These are phyloP conservation scores for Palythoa grandiflora DNA, from an alignment of 92 coral and sea anemone genomes.

Conservation along the genomic window DNA sequence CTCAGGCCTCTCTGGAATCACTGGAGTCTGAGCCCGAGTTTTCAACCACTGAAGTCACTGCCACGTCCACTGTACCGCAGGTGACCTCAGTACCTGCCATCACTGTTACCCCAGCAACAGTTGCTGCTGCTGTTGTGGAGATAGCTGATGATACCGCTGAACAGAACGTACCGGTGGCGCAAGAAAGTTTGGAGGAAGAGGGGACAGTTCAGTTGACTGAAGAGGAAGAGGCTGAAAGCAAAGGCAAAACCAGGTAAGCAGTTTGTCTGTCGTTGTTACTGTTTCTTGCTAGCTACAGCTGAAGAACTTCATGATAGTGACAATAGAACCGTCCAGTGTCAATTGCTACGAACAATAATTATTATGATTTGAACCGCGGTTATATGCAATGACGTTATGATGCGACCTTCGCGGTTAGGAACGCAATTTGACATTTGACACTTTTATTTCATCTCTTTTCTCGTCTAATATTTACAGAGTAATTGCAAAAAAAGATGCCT, in stretches of 20 bases:
- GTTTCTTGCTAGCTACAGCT: neutral
- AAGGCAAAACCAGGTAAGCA: constrained; percentile 24
- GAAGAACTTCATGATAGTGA: neutral
- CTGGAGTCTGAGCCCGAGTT: constrained; percentile 83
- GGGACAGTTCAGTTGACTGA: constrained; percentile 57
- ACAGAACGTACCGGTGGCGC: constrained; percentile 97
- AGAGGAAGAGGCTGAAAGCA: constrained; percentile 62
- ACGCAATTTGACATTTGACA: no score
- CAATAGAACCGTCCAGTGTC: no score
- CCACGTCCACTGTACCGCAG: constrained; percentile 46
- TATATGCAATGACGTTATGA: no score
- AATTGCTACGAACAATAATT: no score
- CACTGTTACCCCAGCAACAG: constrained; percentile 76
- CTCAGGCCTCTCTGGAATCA: constrained; percentile 84
- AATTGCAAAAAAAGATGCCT: no score
- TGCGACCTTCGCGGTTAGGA: no score
- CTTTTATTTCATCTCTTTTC: no score
- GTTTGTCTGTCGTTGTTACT: neutral
- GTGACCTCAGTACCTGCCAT: constrained; percentile 77
- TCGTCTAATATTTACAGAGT: no score
- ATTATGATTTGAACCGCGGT: no score
- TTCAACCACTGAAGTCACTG: constrained; percentile 58
- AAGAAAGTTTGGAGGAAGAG: constrained; percentile 76
- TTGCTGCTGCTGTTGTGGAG: constrained; percentile 17
- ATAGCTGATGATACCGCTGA: constrained; percentile 80